Base-by-base conservation (phyloP, 2,113 vertebrate genomes). In the Ammodytes marinus region DNA sequence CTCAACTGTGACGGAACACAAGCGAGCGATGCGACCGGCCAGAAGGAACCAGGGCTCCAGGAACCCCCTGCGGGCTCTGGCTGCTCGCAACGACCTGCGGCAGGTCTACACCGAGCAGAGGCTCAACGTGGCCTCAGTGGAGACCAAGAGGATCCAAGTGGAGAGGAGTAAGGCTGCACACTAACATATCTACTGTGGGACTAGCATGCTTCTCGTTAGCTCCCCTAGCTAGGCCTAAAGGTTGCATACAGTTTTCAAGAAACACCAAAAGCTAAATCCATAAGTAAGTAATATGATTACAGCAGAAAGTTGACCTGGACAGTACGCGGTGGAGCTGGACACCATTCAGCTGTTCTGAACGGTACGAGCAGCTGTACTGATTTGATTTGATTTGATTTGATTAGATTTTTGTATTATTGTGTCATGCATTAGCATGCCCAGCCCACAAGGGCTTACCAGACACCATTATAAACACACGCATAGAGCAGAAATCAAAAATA, bases 61-160 rank as follows among this genome's bases (percentile, higher is more conserved):
- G 86, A 96, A 96, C 80, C 96, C 96, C 58, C 91, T 96, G 68
- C 85, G 92, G 43, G 93, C 94, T n/a, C 86, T 96, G 80, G 96
- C 96, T 4, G 94, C 94, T 8, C 94, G 96, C 4, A 93, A 93
- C 0, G 96, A 96, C 91, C 87, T 96, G 79, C 90, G 92, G 0
- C 94, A 94, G 90, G 95, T 89, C 68, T 96, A 96, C 89, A 96
- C 95, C 0, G 96, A 96, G 59, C 95, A 96, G 83, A 92, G 96
- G 75, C 94, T 96, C 10, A 96, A 96, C 6, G 90, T 96, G 42
- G 95, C 95, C 47, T 88, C 90, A 0, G 72, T 96, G 79, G 96
- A 96, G 89, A 88, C 94, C 65, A 95, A 95, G 76, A 95, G 96
- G 87, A 95, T 96, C 70, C 95, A 95, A 90, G 93, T 95, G 66